Base-by-base conservation (phyloP, 2,888 invertebrate genomes). In the Luffia ferchaultella region DNA sequence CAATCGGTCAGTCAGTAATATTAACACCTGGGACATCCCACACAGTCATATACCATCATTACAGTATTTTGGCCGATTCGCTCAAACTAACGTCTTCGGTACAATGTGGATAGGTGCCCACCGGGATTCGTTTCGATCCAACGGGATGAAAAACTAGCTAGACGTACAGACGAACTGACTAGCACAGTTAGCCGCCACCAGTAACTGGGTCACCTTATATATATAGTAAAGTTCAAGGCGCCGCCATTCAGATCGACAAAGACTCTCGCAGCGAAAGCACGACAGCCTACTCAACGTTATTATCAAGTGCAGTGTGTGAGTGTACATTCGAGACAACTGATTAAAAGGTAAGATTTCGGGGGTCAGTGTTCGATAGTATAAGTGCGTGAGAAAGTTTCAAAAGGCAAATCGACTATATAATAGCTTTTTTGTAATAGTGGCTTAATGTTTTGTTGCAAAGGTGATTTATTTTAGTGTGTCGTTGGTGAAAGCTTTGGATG, bases 171-270 rank as follows among this genome's bases (percentile, higher is more conserved):
- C 65, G 60, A 65, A 65, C 70, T 67, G 63, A 70, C 71, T 73
- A 74, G 73, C 77, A 80, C 80, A 82, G 80, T 79, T 79, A 82
- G 64, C 69, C 64, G 67, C 62, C 49, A 40, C 48, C 70, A 60
- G 70, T 75, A 91, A 88, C 90, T 91, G 88, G 91, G 91, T 91
- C 91, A 90, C 78, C 78, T 80, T 91, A 91, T 91, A 91, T 91
- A 91, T 90, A 91, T 87, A 87, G 85, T 84, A 89, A 91, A 91
- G 91, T 91, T 91, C 90, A 91, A 90, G 91, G 90, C 89, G 86
- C 87, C 73, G 65, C 84, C 85, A 80, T 85, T 85, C 88, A 88
- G 85, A 79, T 79, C 79, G 73, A 78, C 79, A 77, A 65, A 67
- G 70, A 77, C 78, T 73, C 73, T 70, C 79, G 72, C 67, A 68